Evolutionary conservation across 2,113 vertebrate genomes (phyloP).

Genomic region (Passerina amoena): DNA sequence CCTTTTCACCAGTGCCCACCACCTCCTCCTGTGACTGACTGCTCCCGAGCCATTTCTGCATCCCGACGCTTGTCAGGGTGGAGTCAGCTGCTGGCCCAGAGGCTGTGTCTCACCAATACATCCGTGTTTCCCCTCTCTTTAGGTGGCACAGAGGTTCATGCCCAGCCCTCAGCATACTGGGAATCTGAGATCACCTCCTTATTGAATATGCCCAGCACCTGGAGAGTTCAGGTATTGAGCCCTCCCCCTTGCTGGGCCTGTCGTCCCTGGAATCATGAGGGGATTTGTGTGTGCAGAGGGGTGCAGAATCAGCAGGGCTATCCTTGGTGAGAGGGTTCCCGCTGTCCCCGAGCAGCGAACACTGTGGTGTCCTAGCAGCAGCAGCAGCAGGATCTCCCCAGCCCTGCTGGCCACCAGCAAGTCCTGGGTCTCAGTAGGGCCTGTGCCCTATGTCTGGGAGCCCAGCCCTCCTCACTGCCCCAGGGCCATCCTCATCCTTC

Average conservation of each 20-base stretch:
- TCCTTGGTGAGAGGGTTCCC: not conserved
- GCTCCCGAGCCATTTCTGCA: not conserved
- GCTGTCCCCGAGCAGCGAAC: not conserved
- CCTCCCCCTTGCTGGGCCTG: not conserved
- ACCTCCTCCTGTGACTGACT: not conserved
- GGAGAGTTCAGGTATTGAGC: not conserved
- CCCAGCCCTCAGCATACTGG: not conserved
- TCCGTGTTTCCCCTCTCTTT: not conserved
- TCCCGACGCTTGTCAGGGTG: accelerated
- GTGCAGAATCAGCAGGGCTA: not conserved
- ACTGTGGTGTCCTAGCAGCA: not conserved
- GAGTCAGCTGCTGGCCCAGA: not conserved
- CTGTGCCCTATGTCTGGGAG: too few species aligned
- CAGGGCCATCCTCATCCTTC: not conserved
- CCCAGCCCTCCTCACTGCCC: not conserved
- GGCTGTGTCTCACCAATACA: too few species aligned
- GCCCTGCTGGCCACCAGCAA: not conserved
- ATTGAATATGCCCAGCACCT: not conserved
- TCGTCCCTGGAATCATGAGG: not conserved
- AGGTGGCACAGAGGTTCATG: not conserved
- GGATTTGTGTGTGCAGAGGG: not conserved
- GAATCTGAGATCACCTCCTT: not conserved
- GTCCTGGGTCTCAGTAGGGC: too few species aligned
- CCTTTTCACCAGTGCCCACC: not conserved
- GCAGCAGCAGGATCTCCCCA: not conserved